phyloP scores from a whole-genome alignment of 2,888 invertebrate species.

The Nebria salina region DNA sequence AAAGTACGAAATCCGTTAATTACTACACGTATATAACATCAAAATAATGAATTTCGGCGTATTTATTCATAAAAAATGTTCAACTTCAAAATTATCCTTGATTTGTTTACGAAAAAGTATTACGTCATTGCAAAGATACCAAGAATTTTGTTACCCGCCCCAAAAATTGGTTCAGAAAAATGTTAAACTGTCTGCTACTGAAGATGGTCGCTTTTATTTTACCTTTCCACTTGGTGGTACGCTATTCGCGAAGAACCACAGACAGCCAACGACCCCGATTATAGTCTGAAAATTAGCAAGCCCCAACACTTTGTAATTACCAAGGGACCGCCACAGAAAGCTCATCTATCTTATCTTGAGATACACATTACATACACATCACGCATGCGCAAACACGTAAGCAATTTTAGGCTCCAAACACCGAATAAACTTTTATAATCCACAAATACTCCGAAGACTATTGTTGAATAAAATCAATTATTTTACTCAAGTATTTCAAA shows the following conservation, averaged over 20 bases:
- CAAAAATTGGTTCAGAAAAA: neutral
- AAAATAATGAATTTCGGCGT: no score
- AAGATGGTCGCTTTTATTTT: neutral
- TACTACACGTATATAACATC: no score
- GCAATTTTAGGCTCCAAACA: neutral
- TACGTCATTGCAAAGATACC: neutral
- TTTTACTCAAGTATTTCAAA: neutral
- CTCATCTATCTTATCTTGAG: neutral
- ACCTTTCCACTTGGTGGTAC: no score
- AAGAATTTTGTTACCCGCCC: neutral
- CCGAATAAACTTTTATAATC: neutral
- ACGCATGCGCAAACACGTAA: neutral
- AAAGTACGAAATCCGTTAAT: neutral
- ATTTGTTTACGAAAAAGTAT: neutral
- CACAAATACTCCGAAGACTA: neutral
- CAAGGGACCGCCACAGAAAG: constrained; percentile 2
- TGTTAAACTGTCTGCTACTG: neutral
- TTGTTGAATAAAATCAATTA: neutral
- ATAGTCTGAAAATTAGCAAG: constrained; percentile 16
- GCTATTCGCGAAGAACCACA: neutral
- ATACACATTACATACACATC: neutral
- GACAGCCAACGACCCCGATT: constrained; percentile 14
- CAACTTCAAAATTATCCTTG: no score
- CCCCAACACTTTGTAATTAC: constrained; percentile 19
- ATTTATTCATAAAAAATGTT: no score